phyloP scores from a whole-genome alignment of 2,797 vertebrate genomes.

The Chromis chromis region DNA sequence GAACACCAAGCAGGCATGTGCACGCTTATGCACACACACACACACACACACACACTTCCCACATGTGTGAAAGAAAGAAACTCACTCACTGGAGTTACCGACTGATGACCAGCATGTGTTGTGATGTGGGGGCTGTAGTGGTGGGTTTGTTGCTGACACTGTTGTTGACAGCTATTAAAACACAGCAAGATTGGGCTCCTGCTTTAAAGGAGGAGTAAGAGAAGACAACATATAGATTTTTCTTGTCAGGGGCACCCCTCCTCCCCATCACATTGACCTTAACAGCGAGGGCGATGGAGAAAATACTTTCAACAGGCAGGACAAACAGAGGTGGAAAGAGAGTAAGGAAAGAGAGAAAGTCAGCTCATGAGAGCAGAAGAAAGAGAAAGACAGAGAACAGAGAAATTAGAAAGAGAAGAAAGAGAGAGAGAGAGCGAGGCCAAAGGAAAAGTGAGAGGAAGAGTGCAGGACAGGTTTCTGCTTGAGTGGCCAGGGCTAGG shows the following conservation, averaged over 20 bases:
- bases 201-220: slow-evolving; percentile 80
- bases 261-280: slow-evolving; percentile 84
- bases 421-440: slow-evolving; percentile 47
- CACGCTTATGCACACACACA: neutral
- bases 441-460: slow-evolving; percentile 73
- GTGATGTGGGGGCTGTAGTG: slow-evolving; percentile 36
- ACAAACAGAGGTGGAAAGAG: slow-evolving; percentile 80
- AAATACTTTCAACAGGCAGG: slow-evolving; percentile 79
- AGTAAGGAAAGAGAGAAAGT: slow-evolving; percentile 65
- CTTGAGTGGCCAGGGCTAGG: slow-evolving; percentile 84
- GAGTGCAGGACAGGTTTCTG: slow-evolving; percentile 83
- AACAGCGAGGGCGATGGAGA: slow-evolving; percentile 76
- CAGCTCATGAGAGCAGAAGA: slow-evolving; percentile 61
- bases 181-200: slow-evolving; percentile 75
- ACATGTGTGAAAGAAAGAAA: slow-evolving; percentile 28
- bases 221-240: slow-evolving; percentile 87
- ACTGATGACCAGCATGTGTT: slow-evolving; percentile 60
- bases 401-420: slow-evolving; percentile 68
- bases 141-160: slow-evolving; percentile 64
- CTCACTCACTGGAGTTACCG: slow-evolving; percentile 54
- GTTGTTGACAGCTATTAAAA: slow-evolving; percentile 84
- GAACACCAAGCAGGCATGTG: slow-evolving; percentile 20
- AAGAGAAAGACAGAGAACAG: slow-evolving; percentile 61
- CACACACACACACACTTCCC: slow-evolving; percentile 10
- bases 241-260: slow-evolving; percentile 81